Base-by-base conservation (phyloP, 2,113 vertebrate genomes). In the Hystrix cristata region DNA sequence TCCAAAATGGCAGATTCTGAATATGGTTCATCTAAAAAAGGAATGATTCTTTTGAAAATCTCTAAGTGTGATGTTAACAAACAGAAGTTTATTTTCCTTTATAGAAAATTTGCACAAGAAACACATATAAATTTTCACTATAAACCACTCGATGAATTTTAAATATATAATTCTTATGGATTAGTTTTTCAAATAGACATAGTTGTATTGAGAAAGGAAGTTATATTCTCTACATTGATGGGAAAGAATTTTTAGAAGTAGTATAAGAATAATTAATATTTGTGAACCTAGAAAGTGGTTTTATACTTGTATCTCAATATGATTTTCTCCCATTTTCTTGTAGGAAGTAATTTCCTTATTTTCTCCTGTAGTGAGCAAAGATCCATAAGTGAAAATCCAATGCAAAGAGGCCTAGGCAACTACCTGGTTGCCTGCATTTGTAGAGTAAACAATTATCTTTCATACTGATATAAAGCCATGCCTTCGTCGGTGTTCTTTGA, bases 171-270 rank as follows among this genome's bases (percentile, higher is more conserved):
- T 38, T 71, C 25, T 48, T 51, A 53, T 34, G 38, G 23, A 25
- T n/a, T 72, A 62, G 82, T 90, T 89, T 94, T 95, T 65, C n/a
- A 96, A 91, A 89, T 74, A 43, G 57, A 81, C n/a, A 90, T 76
- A 88, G 31, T 53, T 90, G 1, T 67, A 89, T 48, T 65, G 12
- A 90, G 31, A 94, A 81, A 91, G 18, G 69, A 86, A 71, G 18
- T 34, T 86, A 69, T 83, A 7, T 23, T 81, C 38, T 74, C 64
- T 18, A 72, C 15, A 53, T 1, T 62, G 21, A 67, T 59, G 6
- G 11, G 12, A 92, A 16, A 31, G 6, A 95, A 88, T 25, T 46
- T 55, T 12, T 55, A 27, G 59, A 5, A 21, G 15, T 90, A 85
- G 15, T 62, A 74, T 48, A 31, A 91, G 94, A 69, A 72, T 34